phyloP scores from a whole-genome alignment of 2,797 vertebrate species.

The Microtus californicus region DNA sequence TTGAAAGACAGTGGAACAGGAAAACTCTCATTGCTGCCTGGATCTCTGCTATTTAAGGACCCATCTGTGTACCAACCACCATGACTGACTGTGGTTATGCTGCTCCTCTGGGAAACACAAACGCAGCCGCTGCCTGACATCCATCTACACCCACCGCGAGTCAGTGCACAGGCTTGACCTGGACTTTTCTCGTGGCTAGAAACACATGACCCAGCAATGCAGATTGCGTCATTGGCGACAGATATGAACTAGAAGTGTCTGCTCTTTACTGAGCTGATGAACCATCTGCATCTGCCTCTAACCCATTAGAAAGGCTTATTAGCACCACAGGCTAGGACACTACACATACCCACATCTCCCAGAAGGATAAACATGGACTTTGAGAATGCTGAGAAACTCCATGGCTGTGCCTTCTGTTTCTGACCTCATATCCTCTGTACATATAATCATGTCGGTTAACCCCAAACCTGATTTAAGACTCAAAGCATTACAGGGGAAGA shows the following conservation, averaged over 20 bases:
- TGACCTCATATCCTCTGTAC: neutral
- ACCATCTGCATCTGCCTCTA: neutral
- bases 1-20: slow-evolving; percentile 24
- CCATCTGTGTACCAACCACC: neutral
- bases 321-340: neutral
- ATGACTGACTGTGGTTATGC: neutral
- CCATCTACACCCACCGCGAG: neutral
- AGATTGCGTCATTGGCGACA: no score
- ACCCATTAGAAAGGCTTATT: neutral
- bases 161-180: neutral
- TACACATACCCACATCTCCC: neutral
- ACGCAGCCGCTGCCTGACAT: neutral
- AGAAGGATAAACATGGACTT: neutral
- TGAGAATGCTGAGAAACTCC: neutral
- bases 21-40: neutral
- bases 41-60: neutral
- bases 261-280: neutral
- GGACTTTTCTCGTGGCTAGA: neutral
- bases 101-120: neutral
- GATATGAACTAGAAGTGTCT: neutral
- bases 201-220: neutral
- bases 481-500: neutral
- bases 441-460: neutral
- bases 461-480: neutral
- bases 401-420: neutral